phyloP scores from a whole-genome alignment of 2,888 invertebrate species.

The Lasioglossum oenotherae region DNA sequence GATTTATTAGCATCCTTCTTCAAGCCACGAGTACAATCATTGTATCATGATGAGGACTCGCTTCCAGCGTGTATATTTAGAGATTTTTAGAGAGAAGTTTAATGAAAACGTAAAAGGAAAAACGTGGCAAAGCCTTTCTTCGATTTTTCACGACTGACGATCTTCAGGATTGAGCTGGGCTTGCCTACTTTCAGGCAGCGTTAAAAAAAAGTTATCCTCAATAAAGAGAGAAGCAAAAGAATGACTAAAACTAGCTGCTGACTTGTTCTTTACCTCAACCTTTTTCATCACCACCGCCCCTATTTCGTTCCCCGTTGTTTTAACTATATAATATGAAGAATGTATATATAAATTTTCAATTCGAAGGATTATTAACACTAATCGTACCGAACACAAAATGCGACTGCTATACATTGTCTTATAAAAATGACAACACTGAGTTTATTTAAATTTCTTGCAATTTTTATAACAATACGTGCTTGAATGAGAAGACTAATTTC shows the following conservation, averaged over 20 bases:
- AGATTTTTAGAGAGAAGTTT: slow-evolving; percentile 15
- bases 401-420: no score
- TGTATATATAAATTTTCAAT: background rate
- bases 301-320: no score
- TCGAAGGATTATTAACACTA: background rate
- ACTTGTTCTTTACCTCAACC: background rate
- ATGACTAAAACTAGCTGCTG: slow-evolving; percentile 49
- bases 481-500: no score
- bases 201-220: slow-evolving; percentile 69
- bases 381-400: no score
- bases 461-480: no score
- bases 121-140: slow-evolving; percentile 3
- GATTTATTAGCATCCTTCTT: background rate
- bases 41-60: background rate
- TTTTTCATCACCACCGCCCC: background rate
- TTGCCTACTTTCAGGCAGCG: slow-evolving; percentile 67
- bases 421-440: no score
- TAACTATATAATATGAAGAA: no score
- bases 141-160: slow-evolving; percentile 52
- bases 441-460: no score
- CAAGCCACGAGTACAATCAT: slow-evolving; percentile 35
- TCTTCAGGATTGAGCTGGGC: slow-evolving; percentile 44
- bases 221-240: slow-evolving; percentile 70
- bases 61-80: background rate
- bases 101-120: background rate